phyloP scores from a whole-genome alignment of 2,113 vertebrate species.

The Oxyruncus cristatus region DNA sequence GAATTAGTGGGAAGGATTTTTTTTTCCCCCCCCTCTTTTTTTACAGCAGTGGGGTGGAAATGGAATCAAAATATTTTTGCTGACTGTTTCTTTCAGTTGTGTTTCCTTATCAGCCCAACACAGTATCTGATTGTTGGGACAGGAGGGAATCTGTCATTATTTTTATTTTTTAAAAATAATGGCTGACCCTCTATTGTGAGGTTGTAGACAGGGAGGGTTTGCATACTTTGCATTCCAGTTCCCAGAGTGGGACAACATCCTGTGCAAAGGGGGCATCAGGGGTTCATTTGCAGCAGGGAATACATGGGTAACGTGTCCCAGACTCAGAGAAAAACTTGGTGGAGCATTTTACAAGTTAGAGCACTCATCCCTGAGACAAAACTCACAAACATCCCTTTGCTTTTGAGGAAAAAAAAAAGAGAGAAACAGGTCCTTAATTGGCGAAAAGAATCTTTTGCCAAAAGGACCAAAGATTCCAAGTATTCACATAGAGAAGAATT shows the following conservation, averaged over 20 bases:
- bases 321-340: neutral
- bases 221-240: neutral
- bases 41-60: neutral
- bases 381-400: neutral
- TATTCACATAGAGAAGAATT: neutral
- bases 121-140: neutral
- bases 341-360: neutral
- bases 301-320: neutral
- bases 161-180: neutral
- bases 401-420: neutral
- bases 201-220: neutral
- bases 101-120: neutral
- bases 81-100: neutral
- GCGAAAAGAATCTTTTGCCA: neutral
- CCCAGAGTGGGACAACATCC: neutral
- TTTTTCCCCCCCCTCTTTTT: neutral
- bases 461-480: neutral
- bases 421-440: neutral
- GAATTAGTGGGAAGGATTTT: neutral
- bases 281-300: constrained; percentile 4
- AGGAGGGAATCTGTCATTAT: neutral
- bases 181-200: neutral
- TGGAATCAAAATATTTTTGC: neutral
- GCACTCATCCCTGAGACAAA: neutral
- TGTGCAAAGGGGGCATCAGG: neutral